phyloP scores from a whole-genome alignment of 2,888 invertebrate species.

The Willowsia nigromaculata region DNA sequence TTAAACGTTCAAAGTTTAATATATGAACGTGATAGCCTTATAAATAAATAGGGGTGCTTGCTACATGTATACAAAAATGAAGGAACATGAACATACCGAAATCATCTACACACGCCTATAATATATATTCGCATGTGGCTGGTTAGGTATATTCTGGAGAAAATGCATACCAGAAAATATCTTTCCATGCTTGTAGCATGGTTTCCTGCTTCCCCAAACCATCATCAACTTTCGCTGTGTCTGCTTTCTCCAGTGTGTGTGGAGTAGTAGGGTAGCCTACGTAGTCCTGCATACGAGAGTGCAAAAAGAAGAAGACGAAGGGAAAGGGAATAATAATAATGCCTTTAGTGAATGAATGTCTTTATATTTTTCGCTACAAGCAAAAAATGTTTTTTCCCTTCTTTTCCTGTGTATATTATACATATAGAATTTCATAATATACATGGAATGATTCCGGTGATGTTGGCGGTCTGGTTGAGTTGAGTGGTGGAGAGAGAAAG shows the following conservation, averaged over 20 bases:
- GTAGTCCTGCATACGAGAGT: neutral
- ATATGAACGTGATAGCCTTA: slow-evolving; percentile 12
- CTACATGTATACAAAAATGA: neutral
- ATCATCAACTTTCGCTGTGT: neutral
- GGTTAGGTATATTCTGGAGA: neutral
- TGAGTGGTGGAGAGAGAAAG: neutral
- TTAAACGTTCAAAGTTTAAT: slow-evolving; percentile 33
- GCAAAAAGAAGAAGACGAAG: neutral
- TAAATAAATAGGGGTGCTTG: slow-evolving; percentile 6
- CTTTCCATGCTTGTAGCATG: neutral
- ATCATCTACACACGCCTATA: neutral
- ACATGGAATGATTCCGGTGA: slow-evolving; percentile 35
- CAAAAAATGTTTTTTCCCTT: slow-evolving; percentile 4
- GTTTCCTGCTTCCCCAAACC: neutral
- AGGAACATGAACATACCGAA: neutral
- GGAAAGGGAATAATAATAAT: neutral
- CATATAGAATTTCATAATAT: neutral
- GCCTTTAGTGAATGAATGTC: neutral
- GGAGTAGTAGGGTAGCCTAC: neutral
- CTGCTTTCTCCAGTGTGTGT: neutral
- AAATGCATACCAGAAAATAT: neutral
- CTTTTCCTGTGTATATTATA: neutral
- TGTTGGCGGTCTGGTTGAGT: neutral
- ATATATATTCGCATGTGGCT: neutral
- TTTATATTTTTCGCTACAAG: neutral